Base-by-base conservation (phyloP, 2,113 vertebrate genomes). In the Lagopus muta region DNA sequence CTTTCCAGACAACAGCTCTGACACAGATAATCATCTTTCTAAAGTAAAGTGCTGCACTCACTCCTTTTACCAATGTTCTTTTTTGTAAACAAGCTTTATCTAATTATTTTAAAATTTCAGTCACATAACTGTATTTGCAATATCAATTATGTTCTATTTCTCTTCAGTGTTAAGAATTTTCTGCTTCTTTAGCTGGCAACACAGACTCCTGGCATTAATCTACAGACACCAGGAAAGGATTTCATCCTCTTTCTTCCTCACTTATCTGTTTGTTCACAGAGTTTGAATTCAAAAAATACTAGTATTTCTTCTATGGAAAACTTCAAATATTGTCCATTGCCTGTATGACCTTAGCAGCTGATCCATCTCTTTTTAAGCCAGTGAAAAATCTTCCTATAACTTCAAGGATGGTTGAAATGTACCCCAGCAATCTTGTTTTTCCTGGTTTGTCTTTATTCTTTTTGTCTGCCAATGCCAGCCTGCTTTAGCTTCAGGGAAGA, bases 361-460 rank as follows among this genome's bases (percentile, higher is more conserved):
- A 89, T 94, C 28, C 10, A 61, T 77, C 52, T 93, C 50, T 36
- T 81, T 77, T 81, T 78, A 80, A 22, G 52, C 57, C 69, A 48
- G 52, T 25, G 40, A 89, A 95, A 94, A 94, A 42, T 83, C 70
- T 86, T 90, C 34, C 69, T 86, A 86, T 93, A 94, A 81, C 86
- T 88, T 89, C 75, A 83, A 69, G 57, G 82, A 88, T 57, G 66
- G 79, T 21, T 88, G 76, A 78, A 93, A 94, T 79, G 92, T 47
- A 55, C 52, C 57, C 42, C 36, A 84, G 47, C 34, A 94, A 88
- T 86, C 57, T 91, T 57, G 58, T 42, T 94, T 89, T 86, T 45
- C 85, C 61, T 81, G 40, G n/a, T 78, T 89, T 90, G 71, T 69
- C 52, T 82, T 92, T 92, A 74, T 79, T 86, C 34, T 80, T 92